Evolutionary conservation across 2,113 vertebrate genomes (phyloP), one percentile per base, ranked within the genome.

Genomic region (Sisor rabdophorus): DNA sequence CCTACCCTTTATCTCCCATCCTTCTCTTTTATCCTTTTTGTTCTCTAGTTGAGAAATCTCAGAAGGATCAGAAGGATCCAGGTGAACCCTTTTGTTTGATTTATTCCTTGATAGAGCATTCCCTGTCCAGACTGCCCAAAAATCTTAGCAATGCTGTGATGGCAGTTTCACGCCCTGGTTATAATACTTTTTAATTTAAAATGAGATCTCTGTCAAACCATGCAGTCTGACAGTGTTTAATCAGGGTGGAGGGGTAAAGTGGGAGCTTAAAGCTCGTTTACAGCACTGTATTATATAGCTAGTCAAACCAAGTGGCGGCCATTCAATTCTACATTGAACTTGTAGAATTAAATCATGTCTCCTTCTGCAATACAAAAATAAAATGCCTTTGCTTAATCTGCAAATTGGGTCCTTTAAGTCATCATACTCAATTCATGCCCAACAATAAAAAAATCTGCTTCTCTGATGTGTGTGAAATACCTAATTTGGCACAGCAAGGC

Each of bases 51-150:
- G 93, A 97, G 89, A 96, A 87, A 86, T 75, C 79, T 86, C 84
- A 83, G 79, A 86, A 83, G 84, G 82, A 95, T 92, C 92, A 92
- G 85, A 94, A 93, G 93, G 94, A 96, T 17, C 89, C 93, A 96
- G 94, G 94, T 96, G 94, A 97, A 90, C 87, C 90, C 81, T 91
- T 87, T 94, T 95, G 92, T 90, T 93, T 91, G 92, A 91, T 89
- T 93, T 78, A 88, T 87, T 92, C 92, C 85, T 93, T 89, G 84
- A 88, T 88, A 91, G 79, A 77, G 75, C 76, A 85, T 84, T 76
- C 82, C 90, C 81, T 79, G 84, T 88, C 79, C 59, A 85, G 76
- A 83, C 79, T 44, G 44, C 63, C 47, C 48, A 59, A 40, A 80
- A 36, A 72, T 68, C 71, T 24, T 81, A 79, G 79, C 81, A 86